A percentile compares a stretch with the other conserved stretches of the same genome.
Evolutionary conservation across 2,797 vertebrate species (phyloP).

Genomic region (Cynopterus sphinx): DNA sequence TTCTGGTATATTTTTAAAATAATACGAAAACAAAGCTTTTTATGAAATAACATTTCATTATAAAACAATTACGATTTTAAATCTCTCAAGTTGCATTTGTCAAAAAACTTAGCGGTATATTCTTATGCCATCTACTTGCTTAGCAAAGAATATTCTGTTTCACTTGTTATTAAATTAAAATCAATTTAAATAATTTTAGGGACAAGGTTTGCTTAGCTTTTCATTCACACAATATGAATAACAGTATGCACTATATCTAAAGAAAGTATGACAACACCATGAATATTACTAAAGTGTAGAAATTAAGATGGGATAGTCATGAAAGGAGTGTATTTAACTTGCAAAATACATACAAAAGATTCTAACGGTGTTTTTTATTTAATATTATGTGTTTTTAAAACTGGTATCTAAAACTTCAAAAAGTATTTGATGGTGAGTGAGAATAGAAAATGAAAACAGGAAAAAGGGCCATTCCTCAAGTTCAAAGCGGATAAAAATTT

Average conservation of each 20-base stretch:
- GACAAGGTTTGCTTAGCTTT: neutral
- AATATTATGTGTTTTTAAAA: neutral
- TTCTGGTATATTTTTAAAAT: neutral
- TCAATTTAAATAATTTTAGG: neutral
- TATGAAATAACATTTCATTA: neutral
- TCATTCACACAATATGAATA: neutral
- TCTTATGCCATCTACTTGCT: neutral
- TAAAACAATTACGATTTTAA: neutral
- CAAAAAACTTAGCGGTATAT: neutral
- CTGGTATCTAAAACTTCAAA: neutral
- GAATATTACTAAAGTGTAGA: neutral
- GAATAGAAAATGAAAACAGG: neutral
- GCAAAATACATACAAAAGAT: neutral
- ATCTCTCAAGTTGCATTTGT: neutral
- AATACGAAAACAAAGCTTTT: neutral
- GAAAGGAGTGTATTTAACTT: fast-evolving
- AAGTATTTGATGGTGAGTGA: neutral
- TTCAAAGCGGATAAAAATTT: conserved; percentile 18
- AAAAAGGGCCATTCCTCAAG: neutral
- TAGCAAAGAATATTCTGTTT: neutral
- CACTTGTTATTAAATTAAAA: neutral
- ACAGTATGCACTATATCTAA: neutral
- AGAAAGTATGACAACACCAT: neutral
- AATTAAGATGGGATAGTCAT: neutral
- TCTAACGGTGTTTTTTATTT: neutral